Evolutionary conservation across 1,140 invertebrate genomes (phyloP).

Genomic region (Meteorus sp.): DNA sequence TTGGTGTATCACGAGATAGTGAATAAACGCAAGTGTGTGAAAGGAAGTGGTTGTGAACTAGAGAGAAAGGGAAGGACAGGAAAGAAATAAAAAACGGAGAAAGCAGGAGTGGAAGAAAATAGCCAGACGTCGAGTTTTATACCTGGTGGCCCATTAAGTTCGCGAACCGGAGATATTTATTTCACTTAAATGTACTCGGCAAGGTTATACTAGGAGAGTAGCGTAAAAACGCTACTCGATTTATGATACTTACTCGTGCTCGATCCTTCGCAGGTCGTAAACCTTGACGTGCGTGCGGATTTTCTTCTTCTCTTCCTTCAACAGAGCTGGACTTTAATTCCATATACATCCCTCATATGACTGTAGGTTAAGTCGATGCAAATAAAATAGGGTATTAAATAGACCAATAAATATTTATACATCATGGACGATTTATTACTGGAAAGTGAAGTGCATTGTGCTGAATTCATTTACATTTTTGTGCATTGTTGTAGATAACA

Average conservation of each 20-base stretch:
- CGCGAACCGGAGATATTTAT: constrained; percentile 45
- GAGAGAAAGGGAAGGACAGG: too few relatives aligned
- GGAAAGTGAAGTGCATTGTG: too few relatives aligned
- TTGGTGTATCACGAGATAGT: background rate
- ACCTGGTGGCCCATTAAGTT: constrained; percentile 38
- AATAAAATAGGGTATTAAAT: too few relatives aligned
- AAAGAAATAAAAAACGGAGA: background rate
- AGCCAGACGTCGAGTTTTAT: background rate
- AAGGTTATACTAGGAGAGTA: constrained; percentile 26
- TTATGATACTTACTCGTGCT: constrained; percentile 47
- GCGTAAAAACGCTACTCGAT: constrained; percentile 41
- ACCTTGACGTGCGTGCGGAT: constrained; percentile 17
- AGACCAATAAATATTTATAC: too few relatives aligned
- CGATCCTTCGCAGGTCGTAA: constrained; percentile 47
- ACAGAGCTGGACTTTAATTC: too few relatives aligned
- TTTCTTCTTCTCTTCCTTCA: background rate
- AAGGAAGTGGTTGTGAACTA: background rate
- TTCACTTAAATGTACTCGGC: constrained; percentile 44
- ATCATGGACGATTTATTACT: too few relatives aligned
- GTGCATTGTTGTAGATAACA: too few relatives aligned
- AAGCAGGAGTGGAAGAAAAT: background rate
- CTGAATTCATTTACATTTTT: too few relatives aligned
- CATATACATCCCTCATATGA: too few relatives aligned
- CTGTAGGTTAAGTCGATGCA: too few relatives aligned
- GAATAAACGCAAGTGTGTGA: background rate